Evolutionary conservation across 2,797 vertebrate genomes (phyloP).

Genomic region (Chiloscyllium punctatum): DNA sequence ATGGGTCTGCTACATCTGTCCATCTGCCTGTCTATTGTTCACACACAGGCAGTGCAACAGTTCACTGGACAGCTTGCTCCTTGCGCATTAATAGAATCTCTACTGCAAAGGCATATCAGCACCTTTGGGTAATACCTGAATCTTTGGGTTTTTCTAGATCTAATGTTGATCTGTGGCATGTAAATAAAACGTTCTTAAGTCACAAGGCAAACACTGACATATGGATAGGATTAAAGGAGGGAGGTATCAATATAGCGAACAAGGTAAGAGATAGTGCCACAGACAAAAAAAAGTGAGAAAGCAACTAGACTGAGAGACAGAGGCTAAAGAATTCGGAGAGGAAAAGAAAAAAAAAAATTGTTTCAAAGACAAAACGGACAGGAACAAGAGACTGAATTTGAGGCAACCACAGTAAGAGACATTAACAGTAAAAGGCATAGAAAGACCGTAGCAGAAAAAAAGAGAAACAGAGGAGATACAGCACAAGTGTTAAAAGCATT

Average conservation of each 20-base stretch:
- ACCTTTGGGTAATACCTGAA: neutral
- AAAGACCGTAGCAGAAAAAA: neutral
- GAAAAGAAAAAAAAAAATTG: no score
- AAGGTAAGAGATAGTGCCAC: neutral
- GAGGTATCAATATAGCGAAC: neutral
- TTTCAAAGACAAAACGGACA: neutral
- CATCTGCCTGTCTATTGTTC: neutral
- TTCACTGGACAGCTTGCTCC: neutral
- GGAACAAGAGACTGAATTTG: neutral
- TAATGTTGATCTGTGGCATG: neutral
- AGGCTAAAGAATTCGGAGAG: neutral
- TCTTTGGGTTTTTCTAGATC: neutral
- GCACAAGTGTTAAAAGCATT: neutral
- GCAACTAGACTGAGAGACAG: constrained; percentile 29
- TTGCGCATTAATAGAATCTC: neutral
- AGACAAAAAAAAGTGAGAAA: neutral
- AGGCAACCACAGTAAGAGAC: neutral
- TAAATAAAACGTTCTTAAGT: neutral
- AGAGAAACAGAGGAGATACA: neutral
- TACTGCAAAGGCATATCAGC: neutral
- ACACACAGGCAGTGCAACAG: neutral
- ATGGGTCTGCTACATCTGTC: neutral
- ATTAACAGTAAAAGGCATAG: neutral
- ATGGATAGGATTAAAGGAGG: neutral
- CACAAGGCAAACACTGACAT: neutral